Conservation (phyloP, 2,888 invertebrate species). For the Microctonus hyperodae region DNA sequence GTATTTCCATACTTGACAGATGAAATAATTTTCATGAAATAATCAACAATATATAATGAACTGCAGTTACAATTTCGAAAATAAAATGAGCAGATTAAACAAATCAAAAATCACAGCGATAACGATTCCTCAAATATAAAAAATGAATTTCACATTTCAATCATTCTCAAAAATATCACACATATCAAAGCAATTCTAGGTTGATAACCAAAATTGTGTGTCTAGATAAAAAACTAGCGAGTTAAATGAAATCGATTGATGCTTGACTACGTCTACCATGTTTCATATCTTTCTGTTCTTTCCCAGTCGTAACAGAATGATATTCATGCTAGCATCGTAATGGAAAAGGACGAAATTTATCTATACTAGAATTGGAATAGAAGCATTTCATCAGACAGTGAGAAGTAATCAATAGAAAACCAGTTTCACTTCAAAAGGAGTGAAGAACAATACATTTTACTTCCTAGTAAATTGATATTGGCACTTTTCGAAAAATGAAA, state of each 20-base stretch:
- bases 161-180: too few species aligned
- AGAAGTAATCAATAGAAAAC: background rate
- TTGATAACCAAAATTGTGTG: background rate
- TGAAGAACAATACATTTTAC: background rate
- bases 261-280: background rate
- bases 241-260: conserved; percentile 1
- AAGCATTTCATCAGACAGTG: background rate
- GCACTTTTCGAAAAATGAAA: background rate
- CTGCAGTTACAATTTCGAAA: background rate
- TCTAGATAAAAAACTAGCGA: background rate
- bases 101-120: too few species aligned
- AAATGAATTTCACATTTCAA: too few species aligned
- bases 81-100: background rate
- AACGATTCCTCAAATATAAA: too few species aligned
- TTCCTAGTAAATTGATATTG: background rate
- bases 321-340: background rate
- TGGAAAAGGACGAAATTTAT: background rate
- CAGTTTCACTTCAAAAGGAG: background rate
- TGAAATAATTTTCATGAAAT: conserved; percentile 12
- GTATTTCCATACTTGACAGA: conserved; percentile 15
- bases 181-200: too few species aligned
- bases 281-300: background rate
- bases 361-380: background rate
- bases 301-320: background rate
- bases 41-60: too few species aligned